phyloP scores from a whole-genome alignment of 2,888 invertebrate species.

The Acanthosepion pharaonis region DNA sequence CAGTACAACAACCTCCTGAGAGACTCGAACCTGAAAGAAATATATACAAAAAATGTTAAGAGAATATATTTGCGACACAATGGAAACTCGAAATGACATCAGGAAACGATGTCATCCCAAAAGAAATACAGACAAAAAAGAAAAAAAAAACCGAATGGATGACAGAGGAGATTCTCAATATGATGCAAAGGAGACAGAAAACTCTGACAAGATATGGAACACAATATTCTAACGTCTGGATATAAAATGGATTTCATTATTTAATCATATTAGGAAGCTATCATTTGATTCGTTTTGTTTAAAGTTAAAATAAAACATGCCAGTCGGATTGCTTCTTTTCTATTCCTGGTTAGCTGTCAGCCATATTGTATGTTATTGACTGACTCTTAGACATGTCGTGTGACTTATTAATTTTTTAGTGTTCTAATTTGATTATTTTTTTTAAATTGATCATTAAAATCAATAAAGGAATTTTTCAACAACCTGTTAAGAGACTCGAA shows the following conservation, averaged over 20 bases:
- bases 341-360: neutral
- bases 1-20: too few species aligned
- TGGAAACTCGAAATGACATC: too few species aligned
- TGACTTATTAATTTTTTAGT: neutral
- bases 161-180: too few species aligned
- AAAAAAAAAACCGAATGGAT: too few species aligned
- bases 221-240: neutral
- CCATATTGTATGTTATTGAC: constrained; percentile 4
- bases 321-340: neutral
- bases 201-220: too few species aligned
- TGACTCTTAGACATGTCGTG: neutral
- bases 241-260: neutral
- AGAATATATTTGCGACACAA: too few species aligned
- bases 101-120: too few species aligned
- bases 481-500: too few species aligned
- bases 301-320: neutral
- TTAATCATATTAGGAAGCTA: neutral
- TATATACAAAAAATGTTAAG: too few species aligned
- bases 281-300: neutral
- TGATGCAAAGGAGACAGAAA: too few species aligned
- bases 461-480: neutral
- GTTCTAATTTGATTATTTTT: constrained; percentile 1
- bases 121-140: too few species aligned
- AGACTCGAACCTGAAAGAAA: too few species aligned
- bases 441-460: neutral